phyloP scores from a whole-genome alignment of 2,113 vertebrate genomes.

The Heterochromis multidens region DNA sequence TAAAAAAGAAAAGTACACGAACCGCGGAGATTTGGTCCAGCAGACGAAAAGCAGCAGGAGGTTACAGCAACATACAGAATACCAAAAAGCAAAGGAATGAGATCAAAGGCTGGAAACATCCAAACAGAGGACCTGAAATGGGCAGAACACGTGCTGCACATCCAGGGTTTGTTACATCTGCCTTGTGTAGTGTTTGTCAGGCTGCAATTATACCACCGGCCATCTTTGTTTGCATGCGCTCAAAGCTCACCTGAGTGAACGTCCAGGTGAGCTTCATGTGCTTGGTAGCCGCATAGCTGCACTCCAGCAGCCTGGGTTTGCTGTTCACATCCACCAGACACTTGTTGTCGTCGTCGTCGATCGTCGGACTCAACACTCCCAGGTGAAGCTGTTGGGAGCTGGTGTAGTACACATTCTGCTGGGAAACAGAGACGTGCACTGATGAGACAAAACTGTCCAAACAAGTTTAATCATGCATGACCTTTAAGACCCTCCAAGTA shows the following conservation, averaged over 20 bases:
- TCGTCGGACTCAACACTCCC: constrained; percentile 88
- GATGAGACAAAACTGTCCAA: neutral
- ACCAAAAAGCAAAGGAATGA: neutral
- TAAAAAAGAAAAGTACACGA: neutral
- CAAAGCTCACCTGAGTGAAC: constrained; percentile 82
- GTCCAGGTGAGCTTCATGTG: constrained; percentile 97
- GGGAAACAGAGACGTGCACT: neutral
- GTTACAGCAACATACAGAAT: neutral
- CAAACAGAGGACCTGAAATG: neutral
- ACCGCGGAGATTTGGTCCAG: neutral
- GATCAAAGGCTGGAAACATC: neutral
- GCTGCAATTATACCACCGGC: neutral
- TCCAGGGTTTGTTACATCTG: neutral
- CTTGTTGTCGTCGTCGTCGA: constrained; percentile 94
- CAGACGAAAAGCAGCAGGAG: neutral
- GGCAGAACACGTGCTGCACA: neutral
- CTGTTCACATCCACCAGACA: constrained; percentile 98
- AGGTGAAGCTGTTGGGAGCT: constrained; percentile 90
- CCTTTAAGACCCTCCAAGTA: neutral
- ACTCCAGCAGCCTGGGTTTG: constrained; percentile 90
- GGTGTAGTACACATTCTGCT: constrained; percentile 94
- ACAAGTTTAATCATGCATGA: neutral
- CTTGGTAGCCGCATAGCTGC: constrained; percentile 91
- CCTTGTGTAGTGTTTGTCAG: fast-evolving
- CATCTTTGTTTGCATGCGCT: neutral